Conservation (phyloP, 2,113 vertebrate species). For the Cyphomyrus discorhynchus region DNA sequence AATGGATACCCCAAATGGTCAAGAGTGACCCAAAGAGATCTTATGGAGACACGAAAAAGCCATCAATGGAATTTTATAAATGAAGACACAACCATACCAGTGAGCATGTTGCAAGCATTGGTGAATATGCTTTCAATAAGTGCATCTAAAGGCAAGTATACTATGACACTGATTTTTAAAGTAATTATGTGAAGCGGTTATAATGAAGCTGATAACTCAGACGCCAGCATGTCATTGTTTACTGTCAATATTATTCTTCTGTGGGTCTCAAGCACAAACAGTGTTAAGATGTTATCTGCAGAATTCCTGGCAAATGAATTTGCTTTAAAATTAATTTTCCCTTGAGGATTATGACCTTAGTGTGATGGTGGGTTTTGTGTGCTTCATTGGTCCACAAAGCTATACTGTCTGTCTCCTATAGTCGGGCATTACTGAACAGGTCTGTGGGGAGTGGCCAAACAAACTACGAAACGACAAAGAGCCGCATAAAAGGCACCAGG, state of each 20-base stretch:
- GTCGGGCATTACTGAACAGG: background rate
- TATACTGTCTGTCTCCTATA: background rate
- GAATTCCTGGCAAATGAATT: background rate
- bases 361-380: background rate
- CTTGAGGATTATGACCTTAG: background rate
- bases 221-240: background rate
- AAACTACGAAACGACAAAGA: background rate
- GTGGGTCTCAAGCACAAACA: background rate
- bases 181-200: background rate
- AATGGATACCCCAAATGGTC: background rate
- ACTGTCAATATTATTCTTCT: background rate
- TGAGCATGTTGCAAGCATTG: background rate
- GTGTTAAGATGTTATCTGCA: background rate
- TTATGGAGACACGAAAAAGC: background rate
- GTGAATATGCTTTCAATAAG: background rate
- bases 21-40: background rate
- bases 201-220: background rate
- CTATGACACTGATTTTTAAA: background rate
- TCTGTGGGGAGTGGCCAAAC: background rate
- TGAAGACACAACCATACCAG: background rate
- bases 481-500: background rate
- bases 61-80: background rate
- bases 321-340: background rate
- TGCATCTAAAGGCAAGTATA: background rate
- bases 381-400: background rate